Evolutionary conservation across 1,140 invertebrate genomes (phyloP).

Genomic region (Pectinophora gossypiella): DNA sequence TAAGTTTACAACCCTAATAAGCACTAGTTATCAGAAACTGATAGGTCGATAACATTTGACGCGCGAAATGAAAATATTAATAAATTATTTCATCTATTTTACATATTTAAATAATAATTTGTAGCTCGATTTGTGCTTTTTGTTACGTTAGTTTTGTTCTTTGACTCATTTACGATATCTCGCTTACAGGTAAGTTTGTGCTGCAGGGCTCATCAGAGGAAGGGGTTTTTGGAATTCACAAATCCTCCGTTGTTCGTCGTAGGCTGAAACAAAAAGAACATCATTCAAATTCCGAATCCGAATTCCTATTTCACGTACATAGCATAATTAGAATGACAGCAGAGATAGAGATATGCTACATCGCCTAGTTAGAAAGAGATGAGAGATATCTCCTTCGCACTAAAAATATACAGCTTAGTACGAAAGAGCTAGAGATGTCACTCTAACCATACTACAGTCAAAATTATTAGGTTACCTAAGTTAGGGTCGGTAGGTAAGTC

Average conservation of each 20-base stretch:
- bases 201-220: conserved; percentile 44
- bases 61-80: conserved; percentile 36
- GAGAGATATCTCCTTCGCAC: no score
- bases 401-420: no score
- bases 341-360: no score
- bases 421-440: no score
- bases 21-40: conserved; percentile 13
- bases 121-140: conserved; percentile 63
- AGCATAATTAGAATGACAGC: no score
- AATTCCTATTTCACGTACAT: no score
- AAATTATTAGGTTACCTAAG: no score
- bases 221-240: conserved; percentile 64
- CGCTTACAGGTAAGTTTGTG: conserved; percentile 22
- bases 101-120: conserved; percentile 41
- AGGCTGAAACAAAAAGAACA: conserved; percentile 44
- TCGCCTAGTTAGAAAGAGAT: no score
- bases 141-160: conserved; percentile 46
- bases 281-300: no score
- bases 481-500: no score
- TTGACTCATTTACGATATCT: conserved; percentile 24
- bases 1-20: conserved; percentile 48
- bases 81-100: conserved; percentile 21
- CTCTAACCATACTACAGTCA: no score
- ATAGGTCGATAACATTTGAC: conserved; percentile 4
- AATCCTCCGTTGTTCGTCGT: conserved; percentile 49